A percentile compares a stretch with the other conserved stretches of the same genome.
These are phyloP conservation scores for Tupaia chinensis DNA, from an alignment of 2,113 vertebrate genomes.

Conservation along the genomic window DNA sequence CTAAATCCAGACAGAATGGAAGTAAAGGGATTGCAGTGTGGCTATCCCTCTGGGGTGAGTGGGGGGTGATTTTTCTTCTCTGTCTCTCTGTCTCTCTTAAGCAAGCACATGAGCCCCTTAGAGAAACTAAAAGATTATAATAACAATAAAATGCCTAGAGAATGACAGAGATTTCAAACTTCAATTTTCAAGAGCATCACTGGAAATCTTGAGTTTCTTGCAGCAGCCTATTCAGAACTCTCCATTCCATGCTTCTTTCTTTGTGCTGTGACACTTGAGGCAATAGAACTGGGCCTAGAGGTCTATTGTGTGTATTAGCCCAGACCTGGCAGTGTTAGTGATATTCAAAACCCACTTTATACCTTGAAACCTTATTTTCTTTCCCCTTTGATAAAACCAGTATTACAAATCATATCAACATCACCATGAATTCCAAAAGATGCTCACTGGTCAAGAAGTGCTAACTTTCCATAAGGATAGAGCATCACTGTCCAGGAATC, in stretches of 20 bases:
- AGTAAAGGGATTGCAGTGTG: too few relatives aligned
- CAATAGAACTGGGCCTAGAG: too few relatives aligned
- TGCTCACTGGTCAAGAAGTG: neutral
- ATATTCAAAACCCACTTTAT: neutral
- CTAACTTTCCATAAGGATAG: neutral
- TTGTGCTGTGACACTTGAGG: fast-evolving
- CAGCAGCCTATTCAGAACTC: neutral
- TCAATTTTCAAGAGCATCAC: neutral
- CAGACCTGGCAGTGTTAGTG: neutral
- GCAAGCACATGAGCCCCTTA: too few relatives aligned
- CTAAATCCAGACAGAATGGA: too few relatives aligned
- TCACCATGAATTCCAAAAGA: neutral
- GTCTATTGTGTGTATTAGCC: neutral
- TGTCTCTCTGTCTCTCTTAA: too few relatives aligned
- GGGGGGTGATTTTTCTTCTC: too few relatives aligned
- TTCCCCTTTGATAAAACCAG: neutral
- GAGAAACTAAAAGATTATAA: too few relatives aligned
- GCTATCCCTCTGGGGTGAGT: too few relatives aligned
- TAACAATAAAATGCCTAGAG: too few relatives aligned
- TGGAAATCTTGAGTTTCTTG: neutral
- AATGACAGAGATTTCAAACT: neutral
- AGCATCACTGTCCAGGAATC: neutral
- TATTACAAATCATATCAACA: neutral
- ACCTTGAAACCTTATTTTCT: neutral
- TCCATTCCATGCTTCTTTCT: neutral